Evolutionary conservation across 2,113 vertebrate genomes (phyloP), one percentile per base, ranked within the genome.

Genomic region (Sinocyclocheilus maitianheensis): DNA sequence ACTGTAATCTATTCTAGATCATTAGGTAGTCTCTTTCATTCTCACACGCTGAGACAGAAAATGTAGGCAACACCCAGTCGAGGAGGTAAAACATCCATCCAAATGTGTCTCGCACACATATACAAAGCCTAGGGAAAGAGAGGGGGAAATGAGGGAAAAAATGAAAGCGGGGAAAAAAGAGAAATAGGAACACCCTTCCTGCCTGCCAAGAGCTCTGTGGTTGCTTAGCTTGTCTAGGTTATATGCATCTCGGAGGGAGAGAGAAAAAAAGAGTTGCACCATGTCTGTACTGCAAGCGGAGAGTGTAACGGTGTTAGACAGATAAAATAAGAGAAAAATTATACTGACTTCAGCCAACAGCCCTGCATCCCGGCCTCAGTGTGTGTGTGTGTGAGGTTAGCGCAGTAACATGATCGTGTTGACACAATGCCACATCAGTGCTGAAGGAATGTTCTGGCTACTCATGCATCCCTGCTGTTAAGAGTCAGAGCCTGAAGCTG

Each of bases 371-470:
- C 11, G 22, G 58, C 46, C 40, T 67, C 40, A 16, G 24, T 30
- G 22, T 34, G 81, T 83, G 81, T 48, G 63, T 53, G 69, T 37
- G 85, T 77, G 85, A 76, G 79, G 76, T 30, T 81, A 26, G 24
- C 5, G 85, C 48, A 34, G 81, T 81, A 86, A 89, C 43, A 16
- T 48, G 84, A 88, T 84, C 81, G 20, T 86, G 67, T 86, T 84
- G 85, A 84, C 77, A 86, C 88, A 86, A 86, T 58, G 75, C 81
- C 87, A 88, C 84, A 88, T 88, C 87, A 88, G 43, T 72, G 81
- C 77, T 71, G 76, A 74, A 86, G 58, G 76, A 88, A 84, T 86
- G 81, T 67, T 88, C 37, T 80, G 88, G 76, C 85, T 76, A 75
- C 79, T 53, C 67, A 75, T 81, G 34, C 37, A 69, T 86, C 77